phyloP scores from a whole-genome alignment of 2,113 vertebrate species.

The Ceyx melanurus region DNA sequence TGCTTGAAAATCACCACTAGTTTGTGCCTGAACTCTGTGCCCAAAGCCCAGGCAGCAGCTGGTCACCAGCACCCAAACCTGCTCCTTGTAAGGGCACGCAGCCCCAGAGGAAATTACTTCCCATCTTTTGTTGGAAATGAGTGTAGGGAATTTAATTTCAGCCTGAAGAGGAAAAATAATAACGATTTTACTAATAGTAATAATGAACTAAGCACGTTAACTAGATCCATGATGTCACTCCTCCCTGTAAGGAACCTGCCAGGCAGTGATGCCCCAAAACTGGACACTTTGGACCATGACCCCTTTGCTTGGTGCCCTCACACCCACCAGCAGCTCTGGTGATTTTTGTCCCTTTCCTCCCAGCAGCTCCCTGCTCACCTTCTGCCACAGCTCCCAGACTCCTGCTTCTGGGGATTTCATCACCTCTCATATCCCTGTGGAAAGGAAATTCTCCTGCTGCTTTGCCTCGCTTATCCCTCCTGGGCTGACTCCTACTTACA shows the following conservation, averaged over 20 bases:
- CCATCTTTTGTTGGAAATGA: neutral
- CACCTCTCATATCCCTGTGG: neutral
- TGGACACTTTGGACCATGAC: neutral
- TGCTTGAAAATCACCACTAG: neutral
- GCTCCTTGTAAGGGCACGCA: rapidly evolving
- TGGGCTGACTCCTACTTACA: neutral
- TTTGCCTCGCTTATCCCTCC: neutral
- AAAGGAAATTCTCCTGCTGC: neutral
- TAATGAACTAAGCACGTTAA: neutral
- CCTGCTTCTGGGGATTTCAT: neutral
- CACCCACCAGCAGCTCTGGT: no score
- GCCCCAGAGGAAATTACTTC: neutral
- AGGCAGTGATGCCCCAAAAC: neutral
- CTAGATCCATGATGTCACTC: neutral
- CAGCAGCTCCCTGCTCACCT: neutral
- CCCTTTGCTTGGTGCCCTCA: neutral
- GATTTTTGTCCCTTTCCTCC: neutral
- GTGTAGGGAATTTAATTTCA: neutral
- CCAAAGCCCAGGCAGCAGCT: neutral
- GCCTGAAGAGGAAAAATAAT: neutral
- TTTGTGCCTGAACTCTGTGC: neutral
- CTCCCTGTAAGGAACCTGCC: neutral
- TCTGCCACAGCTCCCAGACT: rapidly evolving
- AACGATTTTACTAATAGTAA: rapidly evolving
- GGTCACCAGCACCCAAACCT: neutral